Evolutionary conservation across 2,113 vertebrate genomes (phyloP), one percentile per base, ranked within the genome.

Genomic region (Grus americana): DNA sequence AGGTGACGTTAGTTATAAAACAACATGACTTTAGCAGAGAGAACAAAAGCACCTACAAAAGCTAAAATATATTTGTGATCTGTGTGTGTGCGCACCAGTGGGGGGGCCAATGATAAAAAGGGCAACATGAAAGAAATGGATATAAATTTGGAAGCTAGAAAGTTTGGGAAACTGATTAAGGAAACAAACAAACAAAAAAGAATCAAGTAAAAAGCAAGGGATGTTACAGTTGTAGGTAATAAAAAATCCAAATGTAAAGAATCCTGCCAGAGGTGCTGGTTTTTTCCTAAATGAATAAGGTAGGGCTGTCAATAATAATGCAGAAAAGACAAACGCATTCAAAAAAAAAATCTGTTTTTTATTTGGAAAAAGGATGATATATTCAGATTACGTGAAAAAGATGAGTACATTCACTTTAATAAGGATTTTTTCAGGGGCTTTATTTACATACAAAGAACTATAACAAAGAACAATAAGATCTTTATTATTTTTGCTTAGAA

Each of bases 41-140:
- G 66, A 94, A 95, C 47, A 95, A 93, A 97, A 92, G 36, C 27
- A 65, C 38, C 49, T 87, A 73, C 34, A 59, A 86, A 95, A 79
- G 57, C 52, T 85, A 68, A 86, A 95, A 75, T 68, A 54, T 29
- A 66, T 82, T 94, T 93, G 30, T 84, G 86, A 89, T 92, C 71
- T 93, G 0, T 80, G 26, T 34, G 15, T 58, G 17, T 52, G n/a
- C 3, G 0, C 5, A 2, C 27, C 15, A 32, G 12, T 21, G 13
- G 75, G 9, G n/a, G 10, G 10, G 38, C 8, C 46, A 55, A 67
- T 40, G 15, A 46, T 70, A 79, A 61, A 88, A 88, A 72, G 10
- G 32, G 8, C 46, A 70, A 70, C 22, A 17, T 62, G 58, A 85
- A 62, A 95, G 62, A 87, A 82, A 82, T 30, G 1, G 27, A 29